These are phyloP conservation scores for Semaprochilodus insignis DNA, from an alignment of 2,797 vertebrate species.

Conservation along the genomic window DNA sequence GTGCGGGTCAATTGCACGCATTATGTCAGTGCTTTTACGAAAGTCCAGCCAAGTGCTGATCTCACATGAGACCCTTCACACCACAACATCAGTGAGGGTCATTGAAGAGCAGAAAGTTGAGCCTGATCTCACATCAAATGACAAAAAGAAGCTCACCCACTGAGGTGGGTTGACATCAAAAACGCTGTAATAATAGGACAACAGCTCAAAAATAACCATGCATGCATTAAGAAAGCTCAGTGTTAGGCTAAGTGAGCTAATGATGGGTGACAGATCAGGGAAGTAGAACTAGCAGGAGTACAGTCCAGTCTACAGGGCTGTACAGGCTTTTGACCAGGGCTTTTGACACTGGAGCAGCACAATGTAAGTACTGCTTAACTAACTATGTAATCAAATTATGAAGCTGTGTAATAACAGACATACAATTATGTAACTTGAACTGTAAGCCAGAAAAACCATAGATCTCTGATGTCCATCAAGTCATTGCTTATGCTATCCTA, in stretches of 20 bases:
- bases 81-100: neutral
- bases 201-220: neutral
- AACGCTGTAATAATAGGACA: neutral
- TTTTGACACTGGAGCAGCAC: neutral
- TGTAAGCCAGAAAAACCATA: neutral
- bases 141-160: neutral
- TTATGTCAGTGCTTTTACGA: neutral
- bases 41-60: neutral
- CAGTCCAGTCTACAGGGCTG: neutral
- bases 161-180: neutral
- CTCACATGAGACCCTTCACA: neutral
- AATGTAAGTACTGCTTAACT: neutral
- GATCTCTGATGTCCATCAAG: no score
- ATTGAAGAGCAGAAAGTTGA: neutral
- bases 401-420: neutral
- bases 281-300: neutral
- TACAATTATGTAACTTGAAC: neutral
- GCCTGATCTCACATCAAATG: neutral
- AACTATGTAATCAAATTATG: neutral
- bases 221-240: neutral
- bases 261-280: neutral
- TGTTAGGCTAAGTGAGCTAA: neutral
- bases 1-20: neutral
- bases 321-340: neutral
- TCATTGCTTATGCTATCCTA: neutral